Conservation (phyloP, 1,140 invertebrate genomes). For the Diorhabda elongata region DNA sequence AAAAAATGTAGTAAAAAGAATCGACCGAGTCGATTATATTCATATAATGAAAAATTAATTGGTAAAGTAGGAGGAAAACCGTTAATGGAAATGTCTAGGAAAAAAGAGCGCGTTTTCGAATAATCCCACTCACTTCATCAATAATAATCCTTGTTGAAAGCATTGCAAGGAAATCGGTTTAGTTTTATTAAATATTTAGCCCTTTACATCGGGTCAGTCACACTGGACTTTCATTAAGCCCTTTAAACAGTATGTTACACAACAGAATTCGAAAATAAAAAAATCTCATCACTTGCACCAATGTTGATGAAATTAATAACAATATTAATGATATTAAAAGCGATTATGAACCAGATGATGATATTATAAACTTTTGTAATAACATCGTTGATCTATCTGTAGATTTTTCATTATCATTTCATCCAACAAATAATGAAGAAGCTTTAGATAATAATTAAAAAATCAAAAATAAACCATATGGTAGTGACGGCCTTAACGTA, state of each 20-base stretch:
- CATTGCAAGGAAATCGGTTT: conserved; percentile 30
- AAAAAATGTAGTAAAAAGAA: not conserved
- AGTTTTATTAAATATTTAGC: conserved; percentile 32
- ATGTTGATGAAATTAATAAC: too few relatives aligned
- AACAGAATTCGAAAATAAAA: too few relatives aligned
- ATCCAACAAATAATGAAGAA: too few relatives aligned
- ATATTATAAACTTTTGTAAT: too few relatives aligned
- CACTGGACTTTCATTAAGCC: not conserved
- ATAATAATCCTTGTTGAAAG: conserved; percentile 30
- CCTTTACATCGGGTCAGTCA: conserved; percentile 21
- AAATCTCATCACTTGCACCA: too few relatives aligned
- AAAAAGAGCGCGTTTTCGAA: conserved; percentile 19
- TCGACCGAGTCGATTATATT: conserved; percentile 1
- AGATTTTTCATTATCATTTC: too few relatives aligned
- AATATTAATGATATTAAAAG: too few relatives aligned
- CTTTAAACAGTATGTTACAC: not conserved
- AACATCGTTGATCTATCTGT: too few relatives aligned
- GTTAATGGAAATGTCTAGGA: conserved; percentile 13
- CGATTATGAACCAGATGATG: too few relatives aligned
- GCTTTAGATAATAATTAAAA: too few relatives aligned
- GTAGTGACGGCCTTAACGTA: too few relatives aligned
- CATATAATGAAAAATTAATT: conserved; percentile 17
- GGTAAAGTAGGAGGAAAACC: conserved; percentile 7
- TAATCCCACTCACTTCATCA: conserved; percentile 29
- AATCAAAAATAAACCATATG: too few relatives aligned